Evolutionary conservation across 2,888 invertebrate species (phyloP), one percentile per base, ranked within the genome.

Genomic region (Ectobius pallidus): DNA sequence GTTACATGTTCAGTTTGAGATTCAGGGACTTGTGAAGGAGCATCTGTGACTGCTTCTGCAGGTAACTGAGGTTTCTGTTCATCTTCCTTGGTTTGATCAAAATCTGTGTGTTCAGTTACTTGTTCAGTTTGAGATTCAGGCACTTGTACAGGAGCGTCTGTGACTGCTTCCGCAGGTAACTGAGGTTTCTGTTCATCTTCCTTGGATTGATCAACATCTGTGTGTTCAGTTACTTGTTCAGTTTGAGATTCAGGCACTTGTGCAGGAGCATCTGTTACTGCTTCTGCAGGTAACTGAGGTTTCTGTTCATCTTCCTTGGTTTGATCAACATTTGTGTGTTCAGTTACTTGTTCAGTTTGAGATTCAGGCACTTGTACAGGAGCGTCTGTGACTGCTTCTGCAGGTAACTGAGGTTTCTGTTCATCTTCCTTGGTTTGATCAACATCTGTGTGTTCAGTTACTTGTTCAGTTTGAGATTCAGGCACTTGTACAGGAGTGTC

Each of bases 311-410:
- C 71, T 18, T 34, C 25, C 39, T 22, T 52, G 18, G 72, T 22
- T 42, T 42, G 49, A 32, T 70, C 74, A 30, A 68, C 30, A 46
- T 71, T n/a, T n/a, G n/a, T n/a, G n/a, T 34, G 7, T 3, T 69
- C 39, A 61, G 68, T 58, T 3, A 58, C 22, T 16, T 9, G 14
- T 44, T 69, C 65, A 62, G 69, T 58, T 20, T 11, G 46, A 9
- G 68, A 25, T 32, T 72, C 68, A 20, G 46, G 20, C 58, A 62
- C 34, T 34, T 11, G 6, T 7, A 34, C 34, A 34, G n/a, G n/a
- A n/a, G 34, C 34, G 6, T 34, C 34, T 7, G 34, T 34, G 11
- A 34, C 34, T 34, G 34, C 11, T 34, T 34, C 34, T 34, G 6
- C 34, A 34, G 6, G 7, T 11, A 7, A 7, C 34, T 34, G 34